A percentile compares a stretch with the other conserved stretches of the same genome.
Evolutionary conservation across 2,113 vertebrate genomes (phyloP).

Genomic region (Glareola pratincola): DNA sequence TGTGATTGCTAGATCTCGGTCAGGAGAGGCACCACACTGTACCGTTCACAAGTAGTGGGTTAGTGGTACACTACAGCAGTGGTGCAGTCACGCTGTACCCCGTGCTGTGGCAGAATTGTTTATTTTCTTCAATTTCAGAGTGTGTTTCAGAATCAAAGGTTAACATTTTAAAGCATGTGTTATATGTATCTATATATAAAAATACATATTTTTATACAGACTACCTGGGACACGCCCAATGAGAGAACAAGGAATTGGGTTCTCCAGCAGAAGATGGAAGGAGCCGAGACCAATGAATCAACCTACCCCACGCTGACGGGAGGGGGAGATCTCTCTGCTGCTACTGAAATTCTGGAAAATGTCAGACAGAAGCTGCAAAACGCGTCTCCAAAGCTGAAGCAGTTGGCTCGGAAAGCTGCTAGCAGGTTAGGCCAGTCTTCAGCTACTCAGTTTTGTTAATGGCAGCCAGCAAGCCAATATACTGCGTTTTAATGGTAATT

Average conservation of each 20-base stretch:
- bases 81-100: background rate
- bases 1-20: background rate
- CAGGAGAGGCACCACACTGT: background rate
- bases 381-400: conserved; percentile 77
- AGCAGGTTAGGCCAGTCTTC: conserved; percentile 74
- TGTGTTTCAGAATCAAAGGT: background rate
- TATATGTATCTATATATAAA: background rate
- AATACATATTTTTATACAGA: conserved; percentile 8
- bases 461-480: background rate
- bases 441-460: background rate
- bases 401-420: conserved; percentile 75
- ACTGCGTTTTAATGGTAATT: background rate
- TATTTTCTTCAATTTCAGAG: background rate
- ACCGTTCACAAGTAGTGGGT: background rate
- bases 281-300: conserved; percentile 53
- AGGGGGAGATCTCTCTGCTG: conserved; percentile 33
- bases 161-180: background rate
- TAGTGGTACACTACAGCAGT: background rate
- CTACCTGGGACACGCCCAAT: conserved; percentile 55
- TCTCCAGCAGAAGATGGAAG: conserved; percentile 81
- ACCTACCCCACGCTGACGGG: conserved; percentile 35
- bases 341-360: conserved; percentile 72
- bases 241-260: conserved; percentile 87
- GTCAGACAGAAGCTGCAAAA: conserved; percentile 80
- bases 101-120: background rate